Base-by-base conservation (phyloP, 2,888 invertebrate species). In the Nycteola revayana region DNA sequence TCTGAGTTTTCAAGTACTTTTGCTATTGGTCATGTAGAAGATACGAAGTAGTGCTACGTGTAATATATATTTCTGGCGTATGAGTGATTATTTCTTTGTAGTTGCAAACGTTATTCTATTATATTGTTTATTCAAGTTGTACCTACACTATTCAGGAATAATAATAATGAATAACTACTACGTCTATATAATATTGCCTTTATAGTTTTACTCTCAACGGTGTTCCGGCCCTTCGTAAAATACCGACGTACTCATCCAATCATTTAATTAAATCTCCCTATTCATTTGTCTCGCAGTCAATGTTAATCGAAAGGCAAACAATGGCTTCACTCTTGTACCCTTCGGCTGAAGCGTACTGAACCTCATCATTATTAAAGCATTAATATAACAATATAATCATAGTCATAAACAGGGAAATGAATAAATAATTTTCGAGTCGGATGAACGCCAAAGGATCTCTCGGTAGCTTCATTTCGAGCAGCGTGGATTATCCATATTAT, bases 401-500 rank as follows among this genome's bases (percentile, higher is more conserved):
- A 70, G 60, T 65, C 60, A 67, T 70, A 68, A 75, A 66, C 68
- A 66, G 61, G 57, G 66, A 62, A 72, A 75, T 77, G 75, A 78
- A 81, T 82, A 75, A 79, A 76, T 78, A 76, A 82, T 81, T 77
- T 80, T 68, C 67, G 54, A 73, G 69, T 68, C 66, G 68, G 71
- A 61, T 72, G 73, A 70, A 69, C 74, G 64, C 64, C 65, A 71
- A 71, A 75, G 68, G 67, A 74, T 73, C 68, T 64, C 62, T 62
- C 62, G 67, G 67, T 65, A 65, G 77, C 76, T 69, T 79, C 80
- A 77, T 81, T 76, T 68, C 68, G 66, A 75, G 74, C 76, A 63
- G 54, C 67, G 58, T 50, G 79, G 83, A 80, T 83, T 75, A 82
- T 82, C 83, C 82, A 81, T 76, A 83, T 82, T 82, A 83, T 81